Evolutionary conservation across 2,113 vertebrate genomes (phyloP).

Genomic region (Zapus hudsonius): DNA sequence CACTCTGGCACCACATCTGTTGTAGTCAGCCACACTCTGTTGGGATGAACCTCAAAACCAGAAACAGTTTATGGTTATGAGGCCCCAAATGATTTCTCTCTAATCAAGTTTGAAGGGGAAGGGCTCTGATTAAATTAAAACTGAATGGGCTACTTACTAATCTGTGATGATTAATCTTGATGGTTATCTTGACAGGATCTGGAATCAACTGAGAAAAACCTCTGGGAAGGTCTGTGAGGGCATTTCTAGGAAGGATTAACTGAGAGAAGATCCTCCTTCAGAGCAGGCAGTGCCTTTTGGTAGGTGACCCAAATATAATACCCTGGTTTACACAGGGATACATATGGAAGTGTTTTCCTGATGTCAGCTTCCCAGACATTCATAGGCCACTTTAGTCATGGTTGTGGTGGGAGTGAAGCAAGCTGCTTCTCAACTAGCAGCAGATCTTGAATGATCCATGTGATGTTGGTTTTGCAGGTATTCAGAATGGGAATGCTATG

Average conservation of each 20-base stretch:
- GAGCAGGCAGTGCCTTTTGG: background rate
- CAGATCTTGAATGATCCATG: background rate
- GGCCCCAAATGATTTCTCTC: background rate
- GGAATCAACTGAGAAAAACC: background rate
- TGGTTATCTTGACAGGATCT: background rate
- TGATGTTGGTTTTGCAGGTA: background rate
- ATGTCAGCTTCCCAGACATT: background rate
- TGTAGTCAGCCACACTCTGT: too few species aligned
- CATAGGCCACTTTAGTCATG: background rate
- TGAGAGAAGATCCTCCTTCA: background rate
- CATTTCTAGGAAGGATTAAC: background rate
- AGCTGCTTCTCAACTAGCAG: background rate
- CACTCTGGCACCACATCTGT: too few species aligned
- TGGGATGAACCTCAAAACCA: too few species aligned
- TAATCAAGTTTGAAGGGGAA: background rate
- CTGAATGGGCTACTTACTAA: background rate
- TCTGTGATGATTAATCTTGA: background rate
- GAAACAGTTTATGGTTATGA: too few species aligned
- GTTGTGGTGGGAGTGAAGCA: background rate
- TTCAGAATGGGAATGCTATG: background rate
- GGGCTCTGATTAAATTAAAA: background rate
- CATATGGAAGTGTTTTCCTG: background rate
- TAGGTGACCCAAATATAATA: background rate
- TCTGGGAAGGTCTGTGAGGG: background rate
- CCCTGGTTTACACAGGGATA: background rate